Evolutionary conservation across 2,888 invertebrate species (phyloP), one percentile per base, ranked within the genome.

Genomic region (Coenonympha glycerion): DNA sequence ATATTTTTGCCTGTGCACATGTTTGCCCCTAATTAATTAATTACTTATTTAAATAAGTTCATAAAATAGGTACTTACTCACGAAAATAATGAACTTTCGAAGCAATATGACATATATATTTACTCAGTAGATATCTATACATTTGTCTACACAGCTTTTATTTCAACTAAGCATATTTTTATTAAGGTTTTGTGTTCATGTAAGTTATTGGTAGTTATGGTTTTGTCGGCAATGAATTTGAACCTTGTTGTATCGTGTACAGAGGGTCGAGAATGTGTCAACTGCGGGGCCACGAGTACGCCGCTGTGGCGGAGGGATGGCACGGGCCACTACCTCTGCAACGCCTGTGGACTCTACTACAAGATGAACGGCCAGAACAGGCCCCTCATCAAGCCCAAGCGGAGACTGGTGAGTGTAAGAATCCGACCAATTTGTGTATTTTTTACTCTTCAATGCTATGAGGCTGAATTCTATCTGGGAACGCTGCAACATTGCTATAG

Each of bases 351-450:
- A 68, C 92, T 99, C 67, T 99, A 99, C 90, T 98, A 98, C 91
- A 99, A 99, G 91, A 99, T 99, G 98, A 99, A 99, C 88, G 99
- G 99, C 71, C 96, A 97, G 85, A 98, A 98, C 87, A 90, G 99
- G 84, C 99, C 99, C 53, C 92, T 99, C 76, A 98, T 98, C 89
- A 99, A 99, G 91, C 98, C 99, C 76, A 98, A 99, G 90, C 93
- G 99, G 92, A 94, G 99, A 92, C 94, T 98, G 95, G 99, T 99
- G 91, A 97, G 97, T 95, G 86, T 88, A 88, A 84, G 87, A 87
- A 86, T 87, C 86, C 86, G 86, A 87, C 86, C 87, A 87, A 87
- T 87, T 41, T 47, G 47, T 36, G 13, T 30, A 13, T 33, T 24
- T 44, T 47, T 41, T 42, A 21, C 26, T 28, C 36, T 36, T 26